These are phyloP conservation scores for Pogoniulus pusillus DNA, from an alignment of 2,797 vertebrate genomes.

Conservation along the genomic window DNA sequence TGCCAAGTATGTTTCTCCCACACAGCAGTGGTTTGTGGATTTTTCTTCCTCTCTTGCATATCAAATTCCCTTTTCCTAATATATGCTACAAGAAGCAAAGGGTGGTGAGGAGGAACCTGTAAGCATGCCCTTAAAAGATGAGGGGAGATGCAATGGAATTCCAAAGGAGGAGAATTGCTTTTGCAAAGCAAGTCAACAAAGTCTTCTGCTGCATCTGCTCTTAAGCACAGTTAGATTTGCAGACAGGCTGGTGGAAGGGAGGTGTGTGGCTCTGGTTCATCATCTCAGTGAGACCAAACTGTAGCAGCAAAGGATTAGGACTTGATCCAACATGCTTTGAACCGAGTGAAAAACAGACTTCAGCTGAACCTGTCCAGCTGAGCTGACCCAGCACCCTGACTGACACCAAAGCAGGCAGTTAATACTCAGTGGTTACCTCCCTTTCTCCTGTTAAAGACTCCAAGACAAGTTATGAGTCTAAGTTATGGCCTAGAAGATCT, in stretches of 20 bases:
- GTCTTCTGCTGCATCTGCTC: background rate
- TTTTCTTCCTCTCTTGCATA: background rate
- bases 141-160: background rate
- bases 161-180: background rate
- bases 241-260: background rate
- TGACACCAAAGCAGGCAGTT: background rate
- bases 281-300: fast-evolving
- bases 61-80: background rate
- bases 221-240: background rate
- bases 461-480: background rate
- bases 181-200: background rate
- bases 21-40: background rate
- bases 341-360: background rate
- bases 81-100: background rate
- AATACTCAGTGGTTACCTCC: background rate
- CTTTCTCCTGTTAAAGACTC: background rate
- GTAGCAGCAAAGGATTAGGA: background rate
- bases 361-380: background rate
- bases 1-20: background rate
- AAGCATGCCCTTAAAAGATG: background rate
- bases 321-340: background rate
- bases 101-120: background rate
- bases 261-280: background rate
- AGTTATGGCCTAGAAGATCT: background rate
- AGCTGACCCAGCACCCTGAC: background rate